phyloP scores from a whole-genome alignment of 2,113 vertebrate species.

The Procavia capensis region DNA sequence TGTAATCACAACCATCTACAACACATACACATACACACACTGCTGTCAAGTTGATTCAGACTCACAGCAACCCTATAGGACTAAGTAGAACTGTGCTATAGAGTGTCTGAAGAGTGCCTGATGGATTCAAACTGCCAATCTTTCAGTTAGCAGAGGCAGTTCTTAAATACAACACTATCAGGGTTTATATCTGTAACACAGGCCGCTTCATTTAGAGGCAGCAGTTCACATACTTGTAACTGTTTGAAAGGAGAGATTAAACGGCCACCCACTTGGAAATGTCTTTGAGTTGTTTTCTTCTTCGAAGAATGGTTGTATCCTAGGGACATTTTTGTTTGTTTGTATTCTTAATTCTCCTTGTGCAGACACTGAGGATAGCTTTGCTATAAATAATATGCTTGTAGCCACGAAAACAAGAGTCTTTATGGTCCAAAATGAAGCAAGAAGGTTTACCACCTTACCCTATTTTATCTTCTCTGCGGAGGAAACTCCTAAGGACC shows the following conservation, averaged over 20 bases:
- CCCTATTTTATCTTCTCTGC: not conserved
- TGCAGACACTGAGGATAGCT: not conserved
- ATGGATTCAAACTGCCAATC: too few relatives aligned
- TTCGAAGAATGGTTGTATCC: not conserved
- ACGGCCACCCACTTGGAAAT: not conserved
- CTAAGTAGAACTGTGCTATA: too few relatives aligned
- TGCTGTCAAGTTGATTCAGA: too few relatives aligned
- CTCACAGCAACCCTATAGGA: too few relatives aligned
- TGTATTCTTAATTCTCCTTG: not conserved
- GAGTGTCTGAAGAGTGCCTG: too few relatives aligned
- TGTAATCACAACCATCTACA: not conserved
- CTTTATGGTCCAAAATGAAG: not conserved
- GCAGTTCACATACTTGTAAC: not conserved
- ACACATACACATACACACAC: too few relatives aligned
- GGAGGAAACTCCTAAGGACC: not conserved
- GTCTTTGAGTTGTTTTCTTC: not conserved
- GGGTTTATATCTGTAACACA: not conserved
- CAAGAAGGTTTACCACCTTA: too few relatives aligned
- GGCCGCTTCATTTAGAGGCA: not conserved
- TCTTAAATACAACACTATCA: too few relatives aligned
- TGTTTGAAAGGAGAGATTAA: not conserved
- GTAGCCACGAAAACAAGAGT: not conserved
- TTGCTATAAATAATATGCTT: not conserved
- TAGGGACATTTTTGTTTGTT: not conserved
- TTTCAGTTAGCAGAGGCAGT: too few relatives aligned